phyloP scores from a whole-genome alignment of 2,888 invertebrate genomes.

The Chymomyza amoena region DNA sequence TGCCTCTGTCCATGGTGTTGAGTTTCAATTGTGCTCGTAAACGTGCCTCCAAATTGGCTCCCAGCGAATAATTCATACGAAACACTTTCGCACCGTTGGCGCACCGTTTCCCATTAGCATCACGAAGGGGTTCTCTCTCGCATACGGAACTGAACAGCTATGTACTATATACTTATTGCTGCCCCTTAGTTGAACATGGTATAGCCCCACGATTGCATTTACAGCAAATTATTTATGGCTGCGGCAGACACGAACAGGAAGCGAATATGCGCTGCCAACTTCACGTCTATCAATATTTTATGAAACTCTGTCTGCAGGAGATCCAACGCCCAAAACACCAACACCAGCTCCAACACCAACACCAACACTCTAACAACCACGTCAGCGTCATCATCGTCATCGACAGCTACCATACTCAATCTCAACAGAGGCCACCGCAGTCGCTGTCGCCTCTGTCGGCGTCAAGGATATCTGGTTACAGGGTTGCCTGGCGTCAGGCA shows the following conservation, averaged over 20 bases:
- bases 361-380: background rate
- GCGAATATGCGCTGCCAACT: slow-evolving; percentile 71
- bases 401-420: slow-evolving; percentile 10
- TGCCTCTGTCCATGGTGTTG: slow-evolving; percentile 42
- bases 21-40: slow-evolving; percentile 71
- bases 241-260: slow-evolving; percentile 73
- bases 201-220: slow-evolving; percentile 70
- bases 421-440: background rate
- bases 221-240: slow-evolving; percentile 74
- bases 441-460: slow-evolving; percentile 12
- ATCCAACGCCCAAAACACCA: background rate
- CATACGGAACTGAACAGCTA: background rate
- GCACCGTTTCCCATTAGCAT: slow-evolving; percentile 61
- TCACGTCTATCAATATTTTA: slow-evolving; percentile 74
- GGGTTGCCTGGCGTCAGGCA: slow-evolving; percentile 13
- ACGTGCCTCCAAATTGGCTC: slow-evolving; percentile 72
- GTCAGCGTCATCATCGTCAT: slow-evolving; percentile 36
- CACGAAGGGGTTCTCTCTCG: slow-evolving; percentile 5
- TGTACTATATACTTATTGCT: slow-evolving; percentile 26
- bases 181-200: slow-evolving; percentile 36
- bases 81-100: slow-evolving; percentile 68
- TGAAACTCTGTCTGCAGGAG: slow-evolving; percentile 69
- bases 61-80: slow-evolving; percentile 71
- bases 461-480: slow-evolving; percentile 51
- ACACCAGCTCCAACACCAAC: background rate